Conservation (phyloP, 2,113 vertebrate species). For the Rhadina sibilatrix region DNA sequence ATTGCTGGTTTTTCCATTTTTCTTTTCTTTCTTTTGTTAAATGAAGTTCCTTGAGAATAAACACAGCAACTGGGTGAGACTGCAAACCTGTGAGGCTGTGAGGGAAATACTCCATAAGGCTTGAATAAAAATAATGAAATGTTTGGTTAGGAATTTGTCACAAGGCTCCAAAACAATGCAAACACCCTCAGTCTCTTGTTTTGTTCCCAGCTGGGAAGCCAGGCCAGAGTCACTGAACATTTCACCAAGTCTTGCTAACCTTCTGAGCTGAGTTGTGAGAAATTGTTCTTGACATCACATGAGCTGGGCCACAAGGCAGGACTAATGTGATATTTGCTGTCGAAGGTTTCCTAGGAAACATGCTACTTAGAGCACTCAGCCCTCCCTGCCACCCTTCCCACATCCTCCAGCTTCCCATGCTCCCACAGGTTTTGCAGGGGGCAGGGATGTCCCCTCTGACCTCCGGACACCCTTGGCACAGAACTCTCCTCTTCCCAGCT, state of each 20-base stretch:
- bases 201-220: neutral
- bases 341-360: conserved; percentile 60
- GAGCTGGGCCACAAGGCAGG: conserved; percentile 59
- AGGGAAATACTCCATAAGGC: neutral
- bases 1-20: neutral
- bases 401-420: neutral
- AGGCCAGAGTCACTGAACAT: neutral
- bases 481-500: neutral
- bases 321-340: conserved; percentile 64
- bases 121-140: neutral
- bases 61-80: neutral
- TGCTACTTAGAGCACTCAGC: neutral
- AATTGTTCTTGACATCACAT: conserved; percentile 64
- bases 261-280: conserved; percentile 65
- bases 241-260: conserved; percentile 55
- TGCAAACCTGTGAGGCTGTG: neutral
- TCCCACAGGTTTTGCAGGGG: conserved; percentile 11
- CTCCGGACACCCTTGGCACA: rapidly evolving
- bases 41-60: neutral
- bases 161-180: neutral
- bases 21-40: neutral
- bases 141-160: neutral
- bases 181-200: neutral
- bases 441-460: neutral
- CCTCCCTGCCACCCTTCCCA: neutral